Conservation (phyloP, 2,113 vertebrate species). For the Lepus timidus region DNA sequence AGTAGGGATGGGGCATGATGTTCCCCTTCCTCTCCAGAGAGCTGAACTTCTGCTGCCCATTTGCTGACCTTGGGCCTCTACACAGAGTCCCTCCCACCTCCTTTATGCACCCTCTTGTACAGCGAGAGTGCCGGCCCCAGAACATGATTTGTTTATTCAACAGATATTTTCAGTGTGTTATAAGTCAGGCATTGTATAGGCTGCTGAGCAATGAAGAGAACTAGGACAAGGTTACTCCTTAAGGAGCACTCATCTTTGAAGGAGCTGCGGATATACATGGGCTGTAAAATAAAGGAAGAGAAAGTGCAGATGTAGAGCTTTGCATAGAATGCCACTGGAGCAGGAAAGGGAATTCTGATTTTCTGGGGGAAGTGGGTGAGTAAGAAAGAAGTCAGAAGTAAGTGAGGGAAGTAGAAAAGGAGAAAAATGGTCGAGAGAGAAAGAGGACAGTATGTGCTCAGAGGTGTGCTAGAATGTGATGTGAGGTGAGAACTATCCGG, state of each 20-base stretch:
- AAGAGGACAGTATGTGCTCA: no score
- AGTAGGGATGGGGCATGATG: not conserved
- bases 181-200: not conserved
- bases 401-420: not conserved
- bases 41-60: not conserved
- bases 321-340: fast-evolving
- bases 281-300: not conserved
- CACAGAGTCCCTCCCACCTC: not conserved
- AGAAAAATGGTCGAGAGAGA: not conserved
- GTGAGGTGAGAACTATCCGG: not conserved
- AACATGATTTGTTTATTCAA: not conserved
- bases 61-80: not conserved
- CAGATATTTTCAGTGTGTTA: not conserved
- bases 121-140: not conserved
- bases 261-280: not conserved
- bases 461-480: not conserved
- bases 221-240: not conserved
- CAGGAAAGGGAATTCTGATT: not conserved
- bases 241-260: not conserved
- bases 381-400: not conserved
- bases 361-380: not conserved
- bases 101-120: not conserved
- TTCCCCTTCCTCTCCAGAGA: no score
- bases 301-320: not conserved
- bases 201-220: not conserved